Base-by-base conservation (phyloP, 2,888 invertebrate genomes). In the Torymus texanus region DNA sequence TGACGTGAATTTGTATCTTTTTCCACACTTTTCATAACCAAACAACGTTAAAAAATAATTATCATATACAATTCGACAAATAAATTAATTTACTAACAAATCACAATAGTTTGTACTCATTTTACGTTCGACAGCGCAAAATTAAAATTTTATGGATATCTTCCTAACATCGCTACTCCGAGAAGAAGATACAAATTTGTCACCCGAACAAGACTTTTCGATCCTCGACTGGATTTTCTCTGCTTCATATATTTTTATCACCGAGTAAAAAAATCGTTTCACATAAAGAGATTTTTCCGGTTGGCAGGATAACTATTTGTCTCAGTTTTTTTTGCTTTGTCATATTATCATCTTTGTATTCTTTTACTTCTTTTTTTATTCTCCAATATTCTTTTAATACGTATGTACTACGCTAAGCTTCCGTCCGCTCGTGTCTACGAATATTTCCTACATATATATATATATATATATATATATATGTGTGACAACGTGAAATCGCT, bases 271-370 rank as follows among this genome's bases (percentile, higher is more conserved):
- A 75, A 67, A 73, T 8, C 41, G 41, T 41, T 41, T 41, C 8
- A 41, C 41, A 8, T 41, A 41, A 53, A 67, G 59, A 61, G 67
- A 53, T 75, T 24, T 63, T 63, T 70, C 51, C 16, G 21, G n/a
- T 62, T 68, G 78, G 78, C 78, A 78, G 78, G 78, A 78, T 78
- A 78, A 56, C 56, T 78, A 78, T 72, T 70, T 70, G 29, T 79
- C 29, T 70, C 41, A 14, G n/a, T 67, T 63, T 63, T 63, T 50
- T 65, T 74, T 68, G 14, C 10, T 41, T 41, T 41, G 41, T 41
- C 41, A 41, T 41, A 41, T 41, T 41, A 41, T 41, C 41, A 8
- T 41, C 8, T 41, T 41, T 41, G 41, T 41, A 41, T 41, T 29
- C 41, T 41, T 41, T 41, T 18, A 13, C 53, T 53, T 65, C 3